phyloP scores from a whole-genome alignment of 2,888 invertebrate species.

The Leucophenga montana region DNA sequence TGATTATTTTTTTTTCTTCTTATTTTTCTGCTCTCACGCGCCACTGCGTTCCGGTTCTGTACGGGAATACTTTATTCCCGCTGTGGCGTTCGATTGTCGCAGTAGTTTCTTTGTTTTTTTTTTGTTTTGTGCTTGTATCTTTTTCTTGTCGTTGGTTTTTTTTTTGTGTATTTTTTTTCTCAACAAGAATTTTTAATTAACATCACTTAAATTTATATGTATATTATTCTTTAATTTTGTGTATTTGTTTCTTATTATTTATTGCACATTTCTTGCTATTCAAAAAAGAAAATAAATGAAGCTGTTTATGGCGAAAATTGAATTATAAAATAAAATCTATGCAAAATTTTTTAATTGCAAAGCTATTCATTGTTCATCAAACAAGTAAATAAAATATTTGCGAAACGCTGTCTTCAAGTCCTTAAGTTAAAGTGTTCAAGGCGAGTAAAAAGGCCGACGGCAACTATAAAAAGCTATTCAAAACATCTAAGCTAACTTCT shows the following conservation, averaged over 20 bases:
- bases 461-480: background rate
- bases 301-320: too few relatives aligned
- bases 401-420: too few relatives aligned
- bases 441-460: too few relatives aligned
- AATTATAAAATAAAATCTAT: too few relatives aligned
- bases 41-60: conserved; percentile 17
- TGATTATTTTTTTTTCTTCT: conserved; percentile 32
- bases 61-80: conserved; percentile 8
- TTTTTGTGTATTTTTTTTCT: too few relatives aligned
- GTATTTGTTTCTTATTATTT: conserved; percentile 10
- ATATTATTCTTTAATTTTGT: conserved; percentile 10
- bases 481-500: too few relatives aligned
- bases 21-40: conserved; percentile 13
- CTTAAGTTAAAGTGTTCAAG: background rate
- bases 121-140: conserved; percentile 24
- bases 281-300: too few relatives aligned
- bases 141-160: too few relatives aligned
- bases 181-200: conserved; percentile 42
- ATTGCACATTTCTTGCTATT: conserved; percentile 11
- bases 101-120: conserved; percentile 2
- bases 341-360: too few relatives aligned
- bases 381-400: too few relatives aligned
- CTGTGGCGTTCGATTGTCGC: conserved; percentile 15
- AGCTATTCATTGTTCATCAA: too few relatives aligned
- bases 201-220: conserved; percentile 22